Base-by-base conservation (phyloP, 1,140 invertebrate genomes). In the Drosophila tristis region DNA sequence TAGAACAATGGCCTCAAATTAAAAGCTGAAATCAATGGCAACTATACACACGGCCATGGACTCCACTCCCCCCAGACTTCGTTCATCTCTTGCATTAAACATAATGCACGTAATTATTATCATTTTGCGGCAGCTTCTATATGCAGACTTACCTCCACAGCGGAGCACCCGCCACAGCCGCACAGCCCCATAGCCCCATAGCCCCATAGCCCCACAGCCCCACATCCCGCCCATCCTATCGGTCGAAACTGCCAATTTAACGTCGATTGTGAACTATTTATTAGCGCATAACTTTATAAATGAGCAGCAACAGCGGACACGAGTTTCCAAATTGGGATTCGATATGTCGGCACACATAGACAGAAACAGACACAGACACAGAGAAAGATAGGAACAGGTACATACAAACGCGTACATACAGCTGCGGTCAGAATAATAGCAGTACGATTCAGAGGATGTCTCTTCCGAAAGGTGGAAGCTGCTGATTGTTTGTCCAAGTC, bases 71-170 rank as follows among this genome's bases (percentile, higher is more conserved):
- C 58, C 4, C 42, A 25, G 8, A n/a, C 51, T 15, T 51, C 51
- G 48, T 75, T 62, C 59, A 80, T 73, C 44, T 65, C 82, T 35
- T 65, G 82, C 65, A 87, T 82, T 89, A 89, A 78, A 79, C 75
- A 87, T 87, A 86, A 87, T 86, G 86, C 71, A 74, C 85, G 84
- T 89, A 87, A 87, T 87, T 87, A 87, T 87, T 87, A 89, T 87
- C 78, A 81, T 87, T 87, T 82, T 82, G 78, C 62, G 63, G 66
- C 74, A 67, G 72, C 77, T 82, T 66, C 66, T 64, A 78, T 70
- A 66, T 86, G 48, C 50, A 50, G 23, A 43, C 44, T n/a, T 35
- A 68, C 50, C 26, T 15, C n/a, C 23, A 58, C 15, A 25, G 23
- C 20, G 20, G 20, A 2, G 20, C 20, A 20, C 20, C 23, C 23